Evolutionary conservation across 2,797 vertebrate genomes (phyloP), one percentile per base, ranked within the genome.

Genomic region (Sphenodon punctatus): DNA sequence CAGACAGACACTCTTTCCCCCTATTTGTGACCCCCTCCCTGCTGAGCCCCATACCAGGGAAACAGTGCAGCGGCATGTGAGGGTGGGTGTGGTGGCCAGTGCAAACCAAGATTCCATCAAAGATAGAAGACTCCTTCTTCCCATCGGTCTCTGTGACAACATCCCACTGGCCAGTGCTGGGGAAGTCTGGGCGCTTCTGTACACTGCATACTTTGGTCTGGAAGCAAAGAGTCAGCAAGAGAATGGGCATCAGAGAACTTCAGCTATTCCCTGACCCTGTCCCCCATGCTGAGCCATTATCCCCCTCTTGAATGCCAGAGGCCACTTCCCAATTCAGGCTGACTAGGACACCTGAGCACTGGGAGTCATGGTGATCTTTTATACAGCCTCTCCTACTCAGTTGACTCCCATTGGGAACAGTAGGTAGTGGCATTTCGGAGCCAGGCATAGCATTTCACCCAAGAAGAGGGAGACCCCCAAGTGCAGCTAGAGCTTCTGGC

Each of bases 41-140:
- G 2, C 10, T 42, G n/a, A 46, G 55, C 8, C 36, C 69, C 89
- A 63, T 91, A 98, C 98, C 97, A 92, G 97, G 97, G 91, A 98
- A 99, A 84, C 96, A 95, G 3, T 95, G 90, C 46, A 98, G 93
- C 1, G 98, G 97, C 63, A 99, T 53, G 60, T 98, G 80, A 23
- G 97, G 96, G 2, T 96, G 64, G 4, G 95, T 97, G 90, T 99
- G 98, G 88, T 99, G 98, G 72, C 98, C 97, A 1, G 94, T 96
- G 74, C 97, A 98, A 86, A 99, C 96, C 95, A 99, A 94, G 78
- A 99, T 95, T 1, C 95, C 97, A 32, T 99, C 97, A 56, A 97
- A 98, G 63, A 96, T 84, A 15, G 93, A 88, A 3, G 72, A 93
- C 81, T 97, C 94, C 85, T 94, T 93, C 51, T 91, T 86, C 55